Percentiles rank a stretch among this genome's conserved stretches.
Evolutionary conservation across 2,113 vertebrate species (phyloP).

Genomic region (Toxostoma redivivum): DNA sequence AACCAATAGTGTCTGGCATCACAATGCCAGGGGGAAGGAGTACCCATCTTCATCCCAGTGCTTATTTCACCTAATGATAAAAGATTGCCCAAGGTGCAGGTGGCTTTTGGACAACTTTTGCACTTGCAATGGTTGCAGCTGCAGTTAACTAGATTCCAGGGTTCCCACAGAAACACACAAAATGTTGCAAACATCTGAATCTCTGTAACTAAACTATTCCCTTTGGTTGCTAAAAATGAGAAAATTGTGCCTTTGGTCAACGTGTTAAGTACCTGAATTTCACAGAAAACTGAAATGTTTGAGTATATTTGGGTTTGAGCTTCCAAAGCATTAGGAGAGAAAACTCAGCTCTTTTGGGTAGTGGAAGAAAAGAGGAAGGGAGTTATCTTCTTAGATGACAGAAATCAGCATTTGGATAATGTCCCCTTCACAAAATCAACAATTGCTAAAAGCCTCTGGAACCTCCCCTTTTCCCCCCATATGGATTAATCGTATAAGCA

Average conservation of each 20-base stretch:
- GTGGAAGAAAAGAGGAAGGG: background rate
- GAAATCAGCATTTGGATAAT: background rate
- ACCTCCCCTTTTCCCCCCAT: fast-evolving
- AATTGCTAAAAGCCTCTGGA: background rate
- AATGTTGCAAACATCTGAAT: background rate
- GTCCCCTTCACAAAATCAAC: background rate
- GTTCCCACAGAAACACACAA: background rate
- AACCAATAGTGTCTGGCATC: background rate
- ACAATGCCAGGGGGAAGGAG: background rate
- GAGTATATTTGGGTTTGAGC: background rate
- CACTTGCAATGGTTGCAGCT: background rate
- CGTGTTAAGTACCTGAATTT: background rate
- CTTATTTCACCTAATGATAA: background rate
- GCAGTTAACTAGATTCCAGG: background rate
- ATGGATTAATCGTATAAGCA: background rate
- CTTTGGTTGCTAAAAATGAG: background rate
- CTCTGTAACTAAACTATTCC: background rate
- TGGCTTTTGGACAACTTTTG: background rate
- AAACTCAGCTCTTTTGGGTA: background rate
- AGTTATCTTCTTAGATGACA: background rate
- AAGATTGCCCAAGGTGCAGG: background rate
- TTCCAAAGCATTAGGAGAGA: background rate
- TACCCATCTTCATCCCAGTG: background rate
- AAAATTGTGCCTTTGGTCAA: background rate
- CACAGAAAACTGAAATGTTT: background rate